Conservation (phyloP, 2,888 invertebrate species). For the Synergus itoensis region DNA sequence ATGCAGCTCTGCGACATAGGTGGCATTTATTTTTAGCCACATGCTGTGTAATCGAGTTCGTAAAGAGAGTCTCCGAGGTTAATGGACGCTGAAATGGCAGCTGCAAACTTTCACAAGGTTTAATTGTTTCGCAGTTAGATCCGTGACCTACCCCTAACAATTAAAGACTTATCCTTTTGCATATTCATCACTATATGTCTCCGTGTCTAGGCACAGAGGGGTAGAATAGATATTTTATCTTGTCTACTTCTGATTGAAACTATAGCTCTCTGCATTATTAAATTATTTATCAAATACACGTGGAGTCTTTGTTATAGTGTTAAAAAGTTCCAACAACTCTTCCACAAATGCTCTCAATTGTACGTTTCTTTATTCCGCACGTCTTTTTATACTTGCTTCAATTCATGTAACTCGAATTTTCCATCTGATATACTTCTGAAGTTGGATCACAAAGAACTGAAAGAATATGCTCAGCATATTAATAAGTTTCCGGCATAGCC, state of each 20-base stretch:
- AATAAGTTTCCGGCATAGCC: background rate
- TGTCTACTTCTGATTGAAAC: background rate
- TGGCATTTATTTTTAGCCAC: slow-evolving; percentile 21
- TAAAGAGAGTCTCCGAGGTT: slow-evolving; percentile 21
- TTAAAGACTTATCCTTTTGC: slow-evolving; percentile 47
- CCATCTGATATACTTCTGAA: background rate
- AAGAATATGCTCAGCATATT: background rate
- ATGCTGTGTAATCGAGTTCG: slow-evolving; percentile 19
- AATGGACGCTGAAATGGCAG: slow-evolving; percentile 53
- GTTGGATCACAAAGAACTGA: background rate
- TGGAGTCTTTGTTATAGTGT: background rate
- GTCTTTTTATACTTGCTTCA: background rate
- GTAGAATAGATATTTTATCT: slow-evolving; percentile 17
- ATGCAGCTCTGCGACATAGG: background rate
- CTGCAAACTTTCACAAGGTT: slow-evolving; percentile 66
- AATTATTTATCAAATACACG: slow-evolving; percentile 13
- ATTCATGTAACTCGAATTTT: background rate
- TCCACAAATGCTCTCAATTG: background rate
- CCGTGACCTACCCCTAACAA: slow-evolving; percentile 57
- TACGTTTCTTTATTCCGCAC: background rate
- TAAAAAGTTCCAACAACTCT: background rate
- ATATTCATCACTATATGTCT: background rate
- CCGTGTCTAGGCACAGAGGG: background rate
- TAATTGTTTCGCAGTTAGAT: slow-evolving; percentile 60
- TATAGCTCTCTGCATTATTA: slow-evolving; percentile 17